Percentiles rank a stretch among this genome's conserved stretches.
Evolutionary conservation across 2,797 vertebrate genomes (phyloP).

Genomic region (Hemitrygon akajei): DNA sequence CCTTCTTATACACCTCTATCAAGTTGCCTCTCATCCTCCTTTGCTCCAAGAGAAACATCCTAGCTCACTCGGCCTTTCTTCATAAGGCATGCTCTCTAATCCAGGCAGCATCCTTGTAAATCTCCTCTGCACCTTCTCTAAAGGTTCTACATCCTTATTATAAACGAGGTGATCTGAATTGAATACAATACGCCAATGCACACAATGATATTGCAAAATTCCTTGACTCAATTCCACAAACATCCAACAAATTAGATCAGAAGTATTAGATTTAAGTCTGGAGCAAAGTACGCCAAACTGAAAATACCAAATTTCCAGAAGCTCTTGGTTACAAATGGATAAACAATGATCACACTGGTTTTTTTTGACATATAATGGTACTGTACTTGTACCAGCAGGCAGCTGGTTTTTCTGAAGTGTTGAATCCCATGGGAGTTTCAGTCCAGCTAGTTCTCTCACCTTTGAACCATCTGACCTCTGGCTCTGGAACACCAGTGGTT

Average conservation of each 20-base stretch:
- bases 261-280: not conserved
- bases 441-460: constrained; percentile 58
- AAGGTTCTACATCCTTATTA: too few relatives aligned
- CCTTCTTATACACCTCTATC: too few relatives aligned
- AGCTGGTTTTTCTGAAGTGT: not conserved
- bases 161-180: too few relatives aligned
- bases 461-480: constrained; percentile 89
- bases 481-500: constrained; percentile 74
- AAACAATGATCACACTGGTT: not conserved
- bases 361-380: not conserved
- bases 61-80: too few relatives aligned
- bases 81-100: too few relatives aligned
- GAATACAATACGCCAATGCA: not conserved
- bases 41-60: too few relatives aligned
- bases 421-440: not conserved
- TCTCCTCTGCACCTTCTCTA: too few relatives aligned
- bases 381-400: constrained; percentile 7
- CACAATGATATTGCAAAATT: not conserved
- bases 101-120: too few relatives aligned
- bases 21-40: too few relatives aligned
- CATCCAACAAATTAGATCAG: too few relatives aligned
- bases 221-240: not conserved
- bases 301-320: not conserved
- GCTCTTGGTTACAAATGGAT: not conserved
- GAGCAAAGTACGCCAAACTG: not conserved